Evolutionary conservation across 2,797 vertebrate species (phyloP).

Genomic region (Poeciliopsis presidionis): DNA sequence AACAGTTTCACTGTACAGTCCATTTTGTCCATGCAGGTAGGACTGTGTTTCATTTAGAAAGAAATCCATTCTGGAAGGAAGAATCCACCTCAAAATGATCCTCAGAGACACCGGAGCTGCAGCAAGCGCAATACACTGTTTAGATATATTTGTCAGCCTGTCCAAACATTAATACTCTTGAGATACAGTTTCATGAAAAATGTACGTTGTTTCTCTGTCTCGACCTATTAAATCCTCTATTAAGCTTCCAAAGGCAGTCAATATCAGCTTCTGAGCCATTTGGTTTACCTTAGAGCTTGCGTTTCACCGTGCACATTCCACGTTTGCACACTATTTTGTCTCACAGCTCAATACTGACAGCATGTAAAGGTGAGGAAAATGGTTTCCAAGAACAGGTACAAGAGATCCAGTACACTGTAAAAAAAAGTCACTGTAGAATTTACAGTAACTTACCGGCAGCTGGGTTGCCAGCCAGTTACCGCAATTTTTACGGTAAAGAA

Average conservation of each 20-base stretch:
- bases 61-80: conserved; percentile 37
- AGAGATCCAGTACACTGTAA: conserved; percentile 13
- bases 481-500: no score
- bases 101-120: conserved; percentile 33
- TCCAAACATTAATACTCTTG: conserved; percentile 51
- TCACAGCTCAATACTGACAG: conserved; percentile 27
- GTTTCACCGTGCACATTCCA: conserved; percentile 57
- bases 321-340: conserved; percentile 39
- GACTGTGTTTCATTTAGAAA: conserved; percentile 39
- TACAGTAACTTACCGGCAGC: no score
- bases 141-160: conserved; percentile 57
- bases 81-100: conserved; percentile 35
- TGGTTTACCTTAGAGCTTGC: conserved; percentile 63
- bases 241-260: conserved; percentile 57
- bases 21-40: conserved; percentile 24
- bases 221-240: conserved; percentile 62
- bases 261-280: conserved; percentile 53
- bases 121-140: conserved; percentile 32
- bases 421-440: no score
- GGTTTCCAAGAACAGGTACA: conserved; percentile 22
- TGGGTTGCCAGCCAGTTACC: no score
- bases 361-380: conserved; percentile 24
- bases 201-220: conserved; percentile 57
- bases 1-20: conserved; percentile 3
- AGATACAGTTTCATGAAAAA: conserved; percentile 69